These are phyloP conservation scores for Murina feae DNA, from an alignment of 2,113 vertebrate genomes.

Conservation along the genomic window DNA sequence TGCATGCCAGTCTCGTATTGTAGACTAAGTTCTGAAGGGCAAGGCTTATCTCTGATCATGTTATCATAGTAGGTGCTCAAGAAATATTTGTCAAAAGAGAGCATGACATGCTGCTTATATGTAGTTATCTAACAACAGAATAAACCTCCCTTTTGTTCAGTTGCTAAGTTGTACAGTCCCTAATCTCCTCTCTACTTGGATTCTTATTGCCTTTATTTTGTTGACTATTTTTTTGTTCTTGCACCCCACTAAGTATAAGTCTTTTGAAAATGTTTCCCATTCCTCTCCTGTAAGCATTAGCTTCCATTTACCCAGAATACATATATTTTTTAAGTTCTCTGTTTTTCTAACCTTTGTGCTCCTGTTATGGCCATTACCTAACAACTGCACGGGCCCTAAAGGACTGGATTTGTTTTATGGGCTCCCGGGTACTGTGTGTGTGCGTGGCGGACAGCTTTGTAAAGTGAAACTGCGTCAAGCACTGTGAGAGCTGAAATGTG, in stretches of 20 bases:
- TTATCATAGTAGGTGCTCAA: background rate
- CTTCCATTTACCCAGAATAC: background rate
- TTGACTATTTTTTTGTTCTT: background rate
- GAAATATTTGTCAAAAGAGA: background rate
- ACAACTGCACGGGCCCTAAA: background rate
- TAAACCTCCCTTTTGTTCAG: background rate
- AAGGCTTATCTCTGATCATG: background rate
- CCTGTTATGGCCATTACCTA: background rate
- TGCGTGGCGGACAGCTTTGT: background rate
- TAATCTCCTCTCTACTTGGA: background rate
- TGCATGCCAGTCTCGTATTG: background rate
- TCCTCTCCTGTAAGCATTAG: background rate
- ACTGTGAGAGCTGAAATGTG: background rate
- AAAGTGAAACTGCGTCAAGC: background rate
- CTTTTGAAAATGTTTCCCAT: background rate
- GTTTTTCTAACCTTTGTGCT: constrained; percentile 27
- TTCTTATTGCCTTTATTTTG: background rate
- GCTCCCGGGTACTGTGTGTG: background rate
- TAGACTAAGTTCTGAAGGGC: background rate
- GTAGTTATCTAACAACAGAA: background rate
- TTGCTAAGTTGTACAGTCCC: background rate
- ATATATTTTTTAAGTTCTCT: background rate
- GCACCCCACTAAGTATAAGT: background rate
- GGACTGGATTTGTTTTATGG: background rate
- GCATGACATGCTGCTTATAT: background rate